Evolutionary conservation across 2,888 invertebrate genomes (phyloP).

Genomic region (Tribolium freemani): DNA sequence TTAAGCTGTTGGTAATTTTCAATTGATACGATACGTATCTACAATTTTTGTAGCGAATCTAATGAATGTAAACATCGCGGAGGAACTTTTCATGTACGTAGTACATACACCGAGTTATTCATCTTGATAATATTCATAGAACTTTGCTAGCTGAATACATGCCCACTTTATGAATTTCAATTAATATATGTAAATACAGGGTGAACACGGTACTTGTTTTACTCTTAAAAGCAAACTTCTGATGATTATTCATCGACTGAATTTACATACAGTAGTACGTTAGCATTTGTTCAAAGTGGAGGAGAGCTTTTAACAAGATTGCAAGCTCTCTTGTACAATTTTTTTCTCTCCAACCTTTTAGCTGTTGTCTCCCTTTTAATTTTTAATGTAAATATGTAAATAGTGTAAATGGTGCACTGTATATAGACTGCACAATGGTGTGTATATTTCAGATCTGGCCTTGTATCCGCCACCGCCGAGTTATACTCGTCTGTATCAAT

Average conservation of each 20-base stretch:
- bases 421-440: constrained; percentile 49
- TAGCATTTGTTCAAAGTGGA: constrained; percentile 9
- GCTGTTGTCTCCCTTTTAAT: too few species aligned
- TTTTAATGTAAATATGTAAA: constrained; percentile 35
- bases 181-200: constrained; percentile 35
- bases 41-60: constrained; percentile 8
- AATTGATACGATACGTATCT: constrained; percentile 21
- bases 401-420: constrained; percentile 42
- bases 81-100: constrained; percentile 13
- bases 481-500: constrained; percentile 75
- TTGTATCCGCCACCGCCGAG: constrained; percentile 73
- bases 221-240: constrained; percentile 28
- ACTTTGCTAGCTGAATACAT: constrained; percentile 9
- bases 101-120: constrained; percentile 1
- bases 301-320: constrained; percentile 1
- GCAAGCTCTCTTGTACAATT: not conserved
- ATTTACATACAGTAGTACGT: constrained; percentile 32
- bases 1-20: not conserved
- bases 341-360: too few species aligned
- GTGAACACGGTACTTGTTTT: constrained; percentile 26
- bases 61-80: constrained; percentile 1
- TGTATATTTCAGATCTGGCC: constrained; percentile 74
- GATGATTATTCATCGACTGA: constrained; percentile 32
- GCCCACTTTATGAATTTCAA: constrained; percentile 29
- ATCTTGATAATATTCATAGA: constrained; percentile 34